phyloP scores from a whole-genome alignment of 2,113 vertebrate species.

The Chloroceryle aenea region DNA sequence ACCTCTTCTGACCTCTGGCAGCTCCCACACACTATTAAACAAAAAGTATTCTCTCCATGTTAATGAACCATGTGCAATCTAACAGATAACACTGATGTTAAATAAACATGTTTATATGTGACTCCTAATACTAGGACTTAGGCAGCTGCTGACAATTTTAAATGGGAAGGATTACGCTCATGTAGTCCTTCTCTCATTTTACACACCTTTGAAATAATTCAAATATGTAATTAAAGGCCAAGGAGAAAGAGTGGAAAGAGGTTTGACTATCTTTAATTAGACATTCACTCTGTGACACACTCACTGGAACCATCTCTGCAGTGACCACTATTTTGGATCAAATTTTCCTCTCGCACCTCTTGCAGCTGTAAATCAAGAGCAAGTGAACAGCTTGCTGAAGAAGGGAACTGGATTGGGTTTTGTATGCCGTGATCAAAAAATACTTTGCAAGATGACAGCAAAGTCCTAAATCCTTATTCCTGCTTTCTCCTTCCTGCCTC shows the following conservation, averaged over 20 bases:
- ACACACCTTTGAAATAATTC: neutral
- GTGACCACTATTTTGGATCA: neutral
- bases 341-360: neutral
- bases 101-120: conserved; percentile 52
- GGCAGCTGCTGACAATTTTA: conserved; percentile 23
- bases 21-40: conserved; percentile 50
- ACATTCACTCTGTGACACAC: neutral
- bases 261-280: neutral
- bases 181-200: neutral
- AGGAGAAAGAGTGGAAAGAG: neutral
- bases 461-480: neutral
- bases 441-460: neutral
- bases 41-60: conserved; percentile 58
- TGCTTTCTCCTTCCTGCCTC: neutral
- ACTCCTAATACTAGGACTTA: conserved; percentile 4
- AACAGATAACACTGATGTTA: conserved; percentile 40
- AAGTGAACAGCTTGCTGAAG: neutral
- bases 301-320: neutral
- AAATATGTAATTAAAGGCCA: neutral
- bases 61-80: conserved; percentile 59
- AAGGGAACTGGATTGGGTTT: neutral
- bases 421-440: neutral
- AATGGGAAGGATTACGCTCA: conserved; percentile 12
- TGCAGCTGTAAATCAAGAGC: neutral
- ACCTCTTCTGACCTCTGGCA: conserved; percentile 43